Base-by-base conservation (phyloP, 2,888 invertebrate species). In the Cepaea hortensis region DNA sequence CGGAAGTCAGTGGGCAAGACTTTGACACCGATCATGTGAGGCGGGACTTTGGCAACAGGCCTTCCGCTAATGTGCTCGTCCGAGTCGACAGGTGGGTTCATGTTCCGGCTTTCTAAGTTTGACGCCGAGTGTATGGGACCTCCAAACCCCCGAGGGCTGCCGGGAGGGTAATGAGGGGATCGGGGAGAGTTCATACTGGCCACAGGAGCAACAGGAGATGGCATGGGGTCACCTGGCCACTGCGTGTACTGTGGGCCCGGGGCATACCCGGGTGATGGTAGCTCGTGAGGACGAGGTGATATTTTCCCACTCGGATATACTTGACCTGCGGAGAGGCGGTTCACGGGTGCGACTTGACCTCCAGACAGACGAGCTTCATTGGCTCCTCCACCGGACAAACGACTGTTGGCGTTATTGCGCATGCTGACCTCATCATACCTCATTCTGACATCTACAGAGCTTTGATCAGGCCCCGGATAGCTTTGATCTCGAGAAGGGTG, bases 11-110 rank as follows among this genome's bases (percentile, higher is more conserved):
- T 91, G 4, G 93, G 93, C 73, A 93, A 86, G 3, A 93, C 93
- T 77, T 92, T 91, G 35, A 93, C 90, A 0, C 93, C 93, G 3
- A 77, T 77, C 55, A 92, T 88, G 85, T 92, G 92, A 5, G 93
- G 93, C 0, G 92, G 92, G 11, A 93, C 93, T 88, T 93, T 92
- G 20, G 93, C 93, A 20, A 93, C 91, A 4, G 93, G 93, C 84
- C 91, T 91, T 18, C 84, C 83, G 11, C 79, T 23, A 55, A 61
- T 62, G 7, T 88, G 87, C 61, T 89, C 88, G 18, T 83, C 72
- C 3, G 70, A 46, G 15, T 84, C 86, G 0, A 23, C 77, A 0
- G 70, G 83, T 5, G 89, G 89, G 3, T 85, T 85, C 73, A 89
- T 89, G 65, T 89, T 88, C 61, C 93, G 88, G 84, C 91, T 92